phyloP scores from a whole-genome alignment of 2,113 vertebrate genomes.

The Apeltes quadracus region DNA sequence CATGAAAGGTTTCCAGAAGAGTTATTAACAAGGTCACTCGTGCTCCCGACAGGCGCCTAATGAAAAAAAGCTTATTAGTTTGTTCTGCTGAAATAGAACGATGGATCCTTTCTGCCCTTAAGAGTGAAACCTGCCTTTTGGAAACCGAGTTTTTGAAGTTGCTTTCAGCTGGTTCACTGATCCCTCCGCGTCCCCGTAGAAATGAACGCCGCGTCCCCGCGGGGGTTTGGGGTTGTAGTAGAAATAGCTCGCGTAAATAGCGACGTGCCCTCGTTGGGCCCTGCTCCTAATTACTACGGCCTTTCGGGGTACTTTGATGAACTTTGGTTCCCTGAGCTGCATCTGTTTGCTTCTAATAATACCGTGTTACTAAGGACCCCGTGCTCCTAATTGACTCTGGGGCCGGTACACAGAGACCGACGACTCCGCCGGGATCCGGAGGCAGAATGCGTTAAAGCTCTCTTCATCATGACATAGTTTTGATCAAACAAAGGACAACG shows the following conservation, averaged over 20 bases:
- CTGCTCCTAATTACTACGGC: conserved; percentile 54
- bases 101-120: neutral
- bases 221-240: conserved; percentile 43
- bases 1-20: conserved; percentile 47
- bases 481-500: neutral
- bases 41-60: conserved; percentile 31
- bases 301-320: conserved; percentile 33
- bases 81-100: conserved; percentile 26
- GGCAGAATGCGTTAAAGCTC: conserved; percentile 3
- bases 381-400: conserved; percentile 59
- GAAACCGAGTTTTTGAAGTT: neutral
- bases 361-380: conserved; percentile 53
- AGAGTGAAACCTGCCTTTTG: conserved; percentile 14
- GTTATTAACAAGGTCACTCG: conserved; percentile 34
- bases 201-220: conserved; percentile 18
- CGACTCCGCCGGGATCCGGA: conserved; percentile 38
- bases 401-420: conserved; percentile 62
- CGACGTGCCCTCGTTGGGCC: conserved; percentile 10
- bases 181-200: conserved; percentile 11
- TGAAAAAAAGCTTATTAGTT: conserved; percentile 33
- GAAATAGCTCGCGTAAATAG: conserved; percentile 48
- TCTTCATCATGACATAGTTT: neutral
- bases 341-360: conserved; percentile 74
- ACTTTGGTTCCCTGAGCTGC: conserved; percentile 52
- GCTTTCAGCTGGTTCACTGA: neutral